Percentiles rank a stretch among this genome's conserved stretches.
These are phyloP conservation scores for Oncorhynchus masou DNA, from an alignment of 2,113 vertebrate genomes.

Conservation along the genomic window DNA sequence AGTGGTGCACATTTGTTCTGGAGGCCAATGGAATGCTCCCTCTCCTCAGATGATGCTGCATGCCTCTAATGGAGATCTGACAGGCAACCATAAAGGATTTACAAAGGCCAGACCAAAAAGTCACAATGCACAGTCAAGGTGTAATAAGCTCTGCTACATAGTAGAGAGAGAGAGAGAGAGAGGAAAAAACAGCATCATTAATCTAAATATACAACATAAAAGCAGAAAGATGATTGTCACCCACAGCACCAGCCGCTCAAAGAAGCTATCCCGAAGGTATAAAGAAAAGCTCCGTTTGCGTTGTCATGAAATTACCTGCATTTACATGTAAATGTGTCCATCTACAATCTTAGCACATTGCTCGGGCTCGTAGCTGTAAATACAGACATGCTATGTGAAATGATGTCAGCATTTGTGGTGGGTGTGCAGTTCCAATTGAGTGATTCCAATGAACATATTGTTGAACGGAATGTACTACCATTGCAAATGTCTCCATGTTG, in stretches of 20 bases:
- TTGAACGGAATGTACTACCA: slow-evolving; percentile 48
- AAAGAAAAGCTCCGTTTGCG: not conserved
- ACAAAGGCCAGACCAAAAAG: not conserved
- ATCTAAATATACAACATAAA: not conserved
- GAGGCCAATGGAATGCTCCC: not conserved
- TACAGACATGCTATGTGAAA: slow-evolving; percentile 7
- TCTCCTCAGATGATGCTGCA: not conserved
- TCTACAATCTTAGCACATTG: not conserved
- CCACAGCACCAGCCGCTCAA: not conserved
- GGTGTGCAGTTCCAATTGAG: slow-evolving; percentile 47
- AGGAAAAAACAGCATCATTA: not conserved
- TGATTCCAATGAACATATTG: slow-evolving; percentile 45
- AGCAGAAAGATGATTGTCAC: not conserved
- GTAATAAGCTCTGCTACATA: not conserved
- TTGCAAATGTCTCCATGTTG: slow-evolving; percentile 45
- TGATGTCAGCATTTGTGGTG: slow-evolving; percentile 49
- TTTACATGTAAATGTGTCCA: not conserved
- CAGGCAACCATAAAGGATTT: not conserved
- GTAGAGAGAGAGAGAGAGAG: not conserved
- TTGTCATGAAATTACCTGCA: not conserved
- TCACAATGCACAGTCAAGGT: not conserved
- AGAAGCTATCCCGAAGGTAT: not conserved
- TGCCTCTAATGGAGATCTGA: not conserved
- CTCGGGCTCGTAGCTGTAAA: not conserved
- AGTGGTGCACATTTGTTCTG: slow-evolving; percentile 6